Percentiles rank a stretch among this genome's conserved stretches.
Evolutionary conservation across 2,797 vertebrate species (phyloP).

Genomic region (Anniella stebbinsi): DNA sequence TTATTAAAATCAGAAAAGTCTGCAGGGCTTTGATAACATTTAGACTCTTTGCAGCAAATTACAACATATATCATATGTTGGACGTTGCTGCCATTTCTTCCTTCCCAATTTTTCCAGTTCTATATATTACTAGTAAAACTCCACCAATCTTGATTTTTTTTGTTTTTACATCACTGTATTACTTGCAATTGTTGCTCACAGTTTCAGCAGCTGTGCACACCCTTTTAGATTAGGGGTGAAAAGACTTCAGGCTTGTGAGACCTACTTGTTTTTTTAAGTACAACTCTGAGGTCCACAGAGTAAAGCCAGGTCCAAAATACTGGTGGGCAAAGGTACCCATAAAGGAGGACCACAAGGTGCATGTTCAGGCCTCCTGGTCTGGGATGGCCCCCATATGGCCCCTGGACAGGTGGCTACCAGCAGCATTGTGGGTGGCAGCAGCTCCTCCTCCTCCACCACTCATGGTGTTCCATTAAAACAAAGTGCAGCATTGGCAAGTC

Average conservation of each 20-base stretch:
- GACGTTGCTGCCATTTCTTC: background rate
- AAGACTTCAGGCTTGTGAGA: background rate
- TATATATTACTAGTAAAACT: background rate
- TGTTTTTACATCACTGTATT: background rate
- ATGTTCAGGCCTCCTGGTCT: too few species aligned
- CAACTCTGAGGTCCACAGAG: background rate
- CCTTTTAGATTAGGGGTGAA: background rate
- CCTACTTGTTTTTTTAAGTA: background rate
- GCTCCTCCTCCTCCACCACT: too few species aligned
- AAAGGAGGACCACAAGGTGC: too few species aligned
- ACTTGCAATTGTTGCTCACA: background rate
- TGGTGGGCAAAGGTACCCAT: background rate
- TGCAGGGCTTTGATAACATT: constrained; percentile 14
- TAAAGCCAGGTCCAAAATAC: background rate
- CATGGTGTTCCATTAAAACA: too few species aligned
- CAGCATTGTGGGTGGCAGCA: too few species aligned
- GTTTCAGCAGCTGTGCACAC: background rate
- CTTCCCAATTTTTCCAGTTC: background rate
- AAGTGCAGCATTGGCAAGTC: too few species aligned
- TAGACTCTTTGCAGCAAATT: constrained; percentile 22
- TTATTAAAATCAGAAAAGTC: background rate
- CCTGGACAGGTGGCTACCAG: too few species aligned
- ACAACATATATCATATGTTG: constrained; percentile 13
- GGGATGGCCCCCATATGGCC: too few species aligned
- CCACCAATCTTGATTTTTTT: background rate